phyloP scores from a whole-genome alignment of 1,140 invertebrate genomes.

The Capitella teleta region DNA sequence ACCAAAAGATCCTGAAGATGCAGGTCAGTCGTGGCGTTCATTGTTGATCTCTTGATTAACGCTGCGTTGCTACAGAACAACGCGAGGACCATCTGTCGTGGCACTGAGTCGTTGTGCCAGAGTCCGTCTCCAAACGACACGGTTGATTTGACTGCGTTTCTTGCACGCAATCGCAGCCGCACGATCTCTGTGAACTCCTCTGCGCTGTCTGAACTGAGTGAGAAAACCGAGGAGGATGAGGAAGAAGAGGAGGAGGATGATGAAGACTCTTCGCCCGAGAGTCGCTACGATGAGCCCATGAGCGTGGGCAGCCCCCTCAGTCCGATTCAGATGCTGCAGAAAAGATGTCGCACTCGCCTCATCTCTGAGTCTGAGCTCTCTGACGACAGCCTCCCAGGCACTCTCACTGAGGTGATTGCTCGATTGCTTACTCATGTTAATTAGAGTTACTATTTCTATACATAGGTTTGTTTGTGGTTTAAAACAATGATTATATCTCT shows the following conservation, averaged over 20 bases:
- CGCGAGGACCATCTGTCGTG: constrained; percentile 33
- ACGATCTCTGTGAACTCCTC: constrained; percentile 6
- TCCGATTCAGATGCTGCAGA: too few species aligned
- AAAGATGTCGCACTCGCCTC: too few species aligned
- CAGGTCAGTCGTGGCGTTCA: constrained; percentile 13
- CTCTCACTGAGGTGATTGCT: too few species aligned
- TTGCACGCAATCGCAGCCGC: constrained; percentile 14
- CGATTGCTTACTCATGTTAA: too few species aligned
- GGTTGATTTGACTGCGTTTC: constrained; percentile 25
- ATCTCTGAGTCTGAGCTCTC: too few species aligned
- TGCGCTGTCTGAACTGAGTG: constrained; percentile 1
- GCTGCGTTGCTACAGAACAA: not conserved
- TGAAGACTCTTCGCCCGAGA: constrained; percentile 9
- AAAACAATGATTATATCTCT: too few species aligned
- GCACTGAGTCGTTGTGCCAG: constrained; percentile 38
- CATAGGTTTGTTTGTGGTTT: too few species aligned
- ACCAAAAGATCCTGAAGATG: constrained; percentile 17
- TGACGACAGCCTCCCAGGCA: too few species aligned
- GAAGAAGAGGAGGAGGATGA: constrained; percentile 5
- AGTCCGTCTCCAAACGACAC: constrained; percentile 22
- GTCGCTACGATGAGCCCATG: too few species aligned
- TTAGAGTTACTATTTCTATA: too few species aligned
- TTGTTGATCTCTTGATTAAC: not conserved
- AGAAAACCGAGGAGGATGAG: constrained; percentile 10
- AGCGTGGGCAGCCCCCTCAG: too few species aligned